Base-by-base conservation (phyloP, 2,888 invertebrate genomes). In the Myopa testacea region DNA sequence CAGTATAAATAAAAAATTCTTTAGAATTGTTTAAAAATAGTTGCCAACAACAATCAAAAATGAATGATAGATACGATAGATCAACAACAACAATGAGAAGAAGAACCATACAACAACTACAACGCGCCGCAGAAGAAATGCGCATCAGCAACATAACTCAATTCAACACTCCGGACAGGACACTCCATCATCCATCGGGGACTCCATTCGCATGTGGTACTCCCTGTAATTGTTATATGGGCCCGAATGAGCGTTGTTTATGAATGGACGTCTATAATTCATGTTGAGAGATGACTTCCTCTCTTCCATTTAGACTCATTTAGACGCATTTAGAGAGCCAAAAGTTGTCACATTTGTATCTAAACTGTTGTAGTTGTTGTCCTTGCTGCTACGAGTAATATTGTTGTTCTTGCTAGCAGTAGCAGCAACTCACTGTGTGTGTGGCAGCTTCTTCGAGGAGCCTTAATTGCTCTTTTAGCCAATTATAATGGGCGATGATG, bases 401-500 rank as follows among this genome's bases (percentile, higher is more conserved):
- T 34, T 37, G 12, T 14, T 65, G 38, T 8, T 37, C 16, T 14
- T 65, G 63, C 37, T 65, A 34, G 5, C 69, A 34, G 45, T 19
- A 4, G 40, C 72, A 19, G 63, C 45, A 26, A 26, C 26, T 26
- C 26, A 26, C 26, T 26, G 26, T 26, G 26, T 45, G 6, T 45
- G 10, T 45, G 45, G 6, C 50, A 74, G 65, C 74, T 34, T 63
- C 62, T 73, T 73, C 62, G 38, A n/a, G 38, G 37, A 34, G 40
- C 19, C 12, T n/a, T 45, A 63, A 62, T 63, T 63, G 58, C 67
- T 55, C 67, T 38, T 38, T 58, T 68, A 38, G 34, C 75, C 75
- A 75, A 75, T 75, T 69, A 75, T 75, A 75, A 75, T 75, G 75
- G 75, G 75, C 69, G 68, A 75, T 75, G 75, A 68, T 75, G 75